phyloP scores from a whole-genome alignment of 1,140 invertebrate species.

The Sinonovacula constricta region DNA sequence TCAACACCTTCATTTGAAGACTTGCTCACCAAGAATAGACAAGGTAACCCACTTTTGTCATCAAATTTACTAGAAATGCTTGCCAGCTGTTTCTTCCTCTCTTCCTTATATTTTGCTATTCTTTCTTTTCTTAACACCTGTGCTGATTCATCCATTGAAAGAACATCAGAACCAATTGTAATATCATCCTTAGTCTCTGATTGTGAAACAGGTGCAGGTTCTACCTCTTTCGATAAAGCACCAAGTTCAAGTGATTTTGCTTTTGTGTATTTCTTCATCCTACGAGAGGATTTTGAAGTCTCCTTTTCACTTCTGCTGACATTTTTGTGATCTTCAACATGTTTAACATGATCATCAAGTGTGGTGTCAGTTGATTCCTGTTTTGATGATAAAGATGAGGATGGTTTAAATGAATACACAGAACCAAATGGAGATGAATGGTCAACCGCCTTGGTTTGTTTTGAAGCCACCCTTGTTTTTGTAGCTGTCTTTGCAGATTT shows the following conservation, averaged over 20 bases:
- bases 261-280: slow-evolving; percentile 49
- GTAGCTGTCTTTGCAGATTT: neutral
- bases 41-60: slow-evolving; percentile 42
- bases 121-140: slow-evolving; percentile 54
- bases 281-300: no score
- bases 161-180: neutral
- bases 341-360: neutral
- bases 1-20: slow-evolving; percentile 13
- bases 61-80: slow-evolving; percentile 52
- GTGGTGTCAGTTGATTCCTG: slow-evolving; percentile 4
- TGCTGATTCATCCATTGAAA: slow-evolving; percentile 27
- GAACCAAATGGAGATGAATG: slow-evolving; percentile 50
- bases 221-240: slow-evolving; percentile 19
- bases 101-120: slow-evolving; percentile 60
- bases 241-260: slow-evolving; percentile 49
- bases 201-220: neutral
- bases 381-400: neutral
- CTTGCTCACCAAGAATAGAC: slow-evolving; percentile 51
- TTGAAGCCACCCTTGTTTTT: slow-evolving; percentile 5
- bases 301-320: neutral
- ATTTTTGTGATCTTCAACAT: neutral
- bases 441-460: neutral
- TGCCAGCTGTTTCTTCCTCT: slow-evolving; percentile 56
- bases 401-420: slow-evolving; percentile 27
- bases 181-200: slow-evolving; percentile 28